Base-by-base conservation (phyloP, 2,888 invertebrate species). In the Axea sp. region DNA sequence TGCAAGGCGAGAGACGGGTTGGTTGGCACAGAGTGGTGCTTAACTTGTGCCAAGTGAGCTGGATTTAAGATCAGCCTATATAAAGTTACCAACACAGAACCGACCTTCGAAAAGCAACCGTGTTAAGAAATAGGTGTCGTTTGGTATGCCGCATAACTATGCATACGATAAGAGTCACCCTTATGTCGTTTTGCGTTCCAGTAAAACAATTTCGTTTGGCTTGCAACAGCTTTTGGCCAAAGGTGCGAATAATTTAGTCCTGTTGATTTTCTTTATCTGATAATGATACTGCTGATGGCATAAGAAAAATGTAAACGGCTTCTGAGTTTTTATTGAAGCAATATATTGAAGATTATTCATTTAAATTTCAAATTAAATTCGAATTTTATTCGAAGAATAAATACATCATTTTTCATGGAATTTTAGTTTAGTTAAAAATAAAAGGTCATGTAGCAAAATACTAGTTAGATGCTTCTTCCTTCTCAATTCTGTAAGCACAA, bases 61-160 rank as follows among this genome's bases (percentile, higher is more conserved):
- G 81, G 79, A 84, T 82, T 83, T 84, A 83, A 82, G 82, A 77
- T 69, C 77, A 78, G 80, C 33, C n/a, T 60, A 31, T 53, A 83
- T 82, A 82, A 84, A 84, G 80, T 81, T 78, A 73, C 73, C 74
- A 75, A 67, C 68, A 74, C 71, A 49, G 43, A 53, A 64, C 17
- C 47, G 28, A 22, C 24, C 43, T 57, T 33, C 17, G 51, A 53
- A 59, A 73, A 47, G 57, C 59, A 30, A 37, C 33, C 62, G 43
- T 24, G 68, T 60, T 68, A 73, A 78, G 64, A 67, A 62, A 57
- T 64, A 57, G 65, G 28, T 57, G 53, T 62, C 68, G 53, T 67
- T 76, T 55, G 65, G 72, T 75, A 60, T 74, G 28, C 35, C 57
- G 53, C 72, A 47, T 47, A 60, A 55, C 64, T 73, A 67, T 76